Conservation (phyloP, 92 coral and sea anemone genomes). For the Phenganax stokvisi region DNA sequence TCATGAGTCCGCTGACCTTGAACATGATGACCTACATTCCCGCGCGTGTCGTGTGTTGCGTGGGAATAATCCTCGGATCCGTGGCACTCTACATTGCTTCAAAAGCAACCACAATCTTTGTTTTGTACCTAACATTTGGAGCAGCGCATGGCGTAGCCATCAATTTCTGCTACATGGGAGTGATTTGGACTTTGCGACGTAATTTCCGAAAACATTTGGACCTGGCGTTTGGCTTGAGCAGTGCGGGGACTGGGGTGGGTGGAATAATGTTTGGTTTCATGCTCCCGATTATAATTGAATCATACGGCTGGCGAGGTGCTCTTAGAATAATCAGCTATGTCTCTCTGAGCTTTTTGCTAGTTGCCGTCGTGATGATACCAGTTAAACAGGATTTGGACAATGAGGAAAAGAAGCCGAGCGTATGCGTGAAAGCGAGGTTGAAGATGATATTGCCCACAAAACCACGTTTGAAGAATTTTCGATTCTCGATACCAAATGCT, state of each 20-base stretch:
- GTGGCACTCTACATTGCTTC: constrained; percentile 65
- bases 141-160: constrained; percentile 65
- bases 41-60: constrained; percentile 76
- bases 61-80: constrained; percentile 58
- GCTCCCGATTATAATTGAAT: constrained; percentile 48
- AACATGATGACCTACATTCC: constrained; percentile 62
- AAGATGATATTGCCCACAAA: constrained; percentile 10
- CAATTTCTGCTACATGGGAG: constrained; percentile 67
- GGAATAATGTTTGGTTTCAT: constrained; percentile 53
- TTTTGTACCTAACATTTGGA: constrained; percentile 77
- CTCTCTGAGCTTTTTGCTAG: constrained; percentile 53
- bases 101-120: constrained; percentile 51
- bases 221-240: constrained; percentile 67
- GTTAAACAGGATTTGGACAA: constrained; percentile 40
- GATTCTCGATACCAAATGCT: constrained; percentile 47
- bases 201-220: constrained; percentile 72
- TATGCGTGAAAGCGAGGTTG: constrained; percentile 23
- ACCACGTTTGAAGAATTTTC: constrained; percentile 15
- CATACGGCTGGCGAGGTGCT: constrained; percentile 60
- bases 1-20: constrained; percentile 66
- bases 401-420: constrained; percentile 2
- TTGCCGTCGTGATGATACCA: constrained; percentile 67
- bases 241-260: constrained; percentile 77
- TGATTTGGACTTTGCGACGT: constrained; percentile 54
- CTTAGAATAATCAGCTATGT: constrained; percentile 55